Percentiles rank a stretch among this genome's conserved stretches.
phyloP scores from a whole-genome alignment of 23 tunicate species.

The Pegea sp. region DNA sequence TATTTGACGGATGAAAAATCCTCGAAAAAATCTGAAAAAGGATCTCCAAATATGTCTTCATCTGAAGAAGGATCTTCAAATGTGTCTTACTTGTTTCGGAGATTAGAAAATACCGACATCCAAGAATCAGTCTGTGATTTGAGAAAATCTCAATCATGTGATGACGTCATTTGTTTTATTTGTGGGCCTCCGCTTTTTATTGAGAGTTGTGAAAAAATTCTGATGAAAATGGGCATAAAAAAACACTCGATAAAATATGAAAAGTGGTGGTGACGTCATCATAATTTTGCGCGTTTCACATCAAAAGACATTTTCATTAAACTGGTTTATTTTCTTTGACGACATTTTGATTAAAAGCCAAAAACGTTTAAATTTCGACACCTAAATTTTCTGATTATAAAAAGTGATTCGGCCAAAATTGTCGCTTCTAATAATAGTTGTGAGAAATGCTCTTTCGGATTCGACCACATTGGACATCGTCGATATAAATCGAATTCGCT shows the following conservation, averaged over 20 bases:
- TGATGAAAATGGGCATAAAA: slow-evolving; percentile 10
- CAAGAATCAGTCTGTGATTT: not conserved
- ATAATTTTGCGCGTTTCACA: too few species aligned
- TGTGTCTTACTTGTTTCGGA: too few species aligned
- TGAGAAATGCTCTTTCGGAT: slow-evolving; percentile 63
- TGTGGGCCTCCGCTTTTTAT: slow-evolving; percentile 81
- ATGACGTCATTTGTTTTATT: slow-evolving; percentile 20
- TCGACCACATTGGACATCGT: slow-evolving; percentile 74
- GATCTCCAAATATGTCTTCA: not conserved
- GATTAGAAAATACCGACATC: too few species aligned
- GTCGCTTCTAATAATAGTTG: slow-evolving; percentile 72
- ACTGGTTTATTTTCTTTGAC: not conserved
- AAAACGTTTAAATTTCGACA: not conserved
- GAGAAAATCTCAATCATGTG: not conserved
- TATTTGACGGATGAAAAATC: slow-evolving; percentile 18
- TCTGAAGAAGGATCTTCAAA: slow-evolving; percentile 6
- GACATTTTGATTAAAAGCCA: not conserved
- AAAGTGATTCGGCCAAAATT: too few species aligned
- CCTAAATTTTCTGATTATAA: too few species aligned
- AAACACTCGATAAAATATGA: slow-evolving; percentile 33
- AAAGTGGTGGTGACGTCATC: slow-evolving; percentile 99
- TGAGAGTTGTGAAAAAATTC: slow-evolving; percentile 19
- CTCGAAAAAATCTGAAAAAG: not conserved
- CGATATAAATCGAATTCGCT: slow-evolving; percentile 71
- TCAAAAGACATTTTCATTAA: too few species aligned